Conservation (phyloP, 2,888 invertebrate species). For the Entomobrya multifasciata region DNA sequence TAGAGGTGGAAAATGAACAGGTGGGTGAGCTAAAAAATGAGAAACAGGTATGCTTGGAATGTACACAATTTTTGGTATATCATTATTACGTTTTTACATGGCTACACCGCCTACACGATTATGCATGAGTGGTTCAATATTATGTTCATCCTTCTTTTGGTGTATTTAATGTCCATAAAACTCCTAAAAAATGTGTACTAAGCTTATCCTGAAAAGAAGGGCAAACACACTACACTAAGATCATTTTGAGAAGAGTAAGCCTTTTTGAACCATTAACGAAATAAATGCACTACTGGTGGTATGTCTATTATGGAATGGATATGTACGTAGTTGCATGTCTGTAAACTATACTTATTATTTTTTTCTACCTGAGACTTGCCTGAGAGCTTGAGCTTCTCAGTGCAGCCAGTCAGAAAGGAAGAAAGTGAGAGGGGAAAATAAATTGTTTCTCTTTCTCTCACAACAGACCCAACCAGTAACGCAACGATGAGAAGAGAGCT, state of each 20-base stretch:
- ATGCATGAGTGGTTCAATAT: conserved; percentile 38
- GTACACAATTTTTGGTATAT: conserved; percentile 3
- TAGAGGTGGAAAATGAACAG: conserved; percentile 32
- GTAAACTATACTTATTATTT: not conserved
- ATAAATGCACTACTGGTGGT: conserved; percentile 30
- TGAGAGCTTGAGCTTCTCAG: conserved; percentile 26
- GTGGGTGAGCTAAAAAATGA: conserved; percentile 23
- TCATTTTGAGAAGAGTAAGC: conserved; percentile 13
- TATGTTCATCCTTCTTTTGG: not conserved
- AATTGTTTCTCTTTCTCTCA: conserved; percentile 37
- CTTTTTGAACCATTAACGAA: conserved; percentile 39
- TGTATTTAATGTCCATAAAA: conserved; percentile 32
- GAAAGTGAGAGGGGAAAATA: conserved; percentile 34
- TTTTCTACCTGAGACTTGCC: too few relatives aligned
- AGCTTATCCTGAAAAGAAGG: conserved; percentile 18
- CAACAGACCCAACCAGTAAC: not conserved
- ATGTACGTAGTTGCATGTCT: not conserved
- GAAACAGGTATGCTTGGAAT: conserved; percentile 5
- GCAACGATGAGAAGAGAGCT: conserved; percentile 1
- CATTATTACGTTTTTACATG: not conserved
- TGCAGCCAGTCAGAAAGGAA: conserved; percentile 36
- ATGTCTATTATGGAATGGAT: conserved; percentile 19
- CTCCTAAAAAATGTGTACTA: not conserved
- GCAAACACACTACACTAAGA: not conserved
- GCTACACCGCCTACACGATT: conserved; percentile 32